Percentiles rank a stretch among this genome's conserved stretches.
phyloP scores from a whole-genome alignment of 2,113 vertebrate genomes.

The Probosciger aterrimus region DNA sequence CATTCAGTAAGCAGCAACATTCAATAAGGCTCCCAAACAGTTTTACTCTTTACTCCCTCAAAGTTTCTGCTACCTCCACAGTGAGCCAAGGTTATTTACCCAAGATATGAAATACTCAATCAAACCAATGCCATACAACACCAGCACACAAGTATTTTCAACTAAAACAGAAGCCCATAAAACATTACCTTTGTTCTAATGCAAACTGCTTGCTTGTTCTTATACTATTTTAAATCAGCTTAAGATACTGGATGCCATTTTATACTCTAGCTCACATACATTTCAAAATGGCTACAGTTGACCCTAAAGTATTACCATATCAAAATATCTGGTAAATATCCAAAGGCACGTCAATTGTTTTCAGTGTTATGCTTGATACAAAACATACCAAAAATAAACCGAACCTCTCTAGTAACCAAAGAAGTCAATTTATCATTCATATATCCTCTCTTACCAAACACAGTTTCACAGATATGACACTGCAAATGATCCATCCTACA shows the following conservation, averaged over 20 bases:
- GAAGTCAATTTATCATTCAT: background rate
- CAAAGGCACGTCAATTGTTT: background rate
- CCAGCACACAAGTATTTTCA: background rate
- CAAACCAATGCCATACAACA: background rate
- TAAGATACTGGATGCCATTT: background rate
- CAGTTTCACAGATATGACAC: background rate
- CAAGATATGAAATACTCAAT: background rate
- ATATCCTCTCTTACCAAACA: background rate
- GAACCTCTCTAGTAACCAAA: background rate
- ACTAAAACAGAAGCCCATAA: background rate
- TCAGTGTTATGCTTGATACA: background rate
- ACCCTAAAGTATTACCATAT: background rate
- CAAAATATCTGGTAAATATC: background rate
- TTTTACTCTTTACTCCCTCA: background rate
- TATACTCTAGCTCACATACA: background rate
- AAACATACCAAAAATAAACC: background rate
- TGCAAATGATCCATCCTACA: background rate
- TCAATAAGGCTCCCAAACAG: background rate
- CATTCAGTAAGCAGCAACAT: background rate
- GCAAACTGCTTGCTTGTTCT: background rate
- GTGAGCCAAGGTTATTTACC: background rate
- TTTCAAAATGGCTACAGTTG: background rate
- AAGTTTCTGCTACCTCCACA: background rate
- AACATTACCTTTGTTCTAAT: background rate
- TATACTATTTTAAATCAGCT: background rate